Conservation (phyloP, 2,797 vertebrate species). For the Girardinus metallicus region DNA sequence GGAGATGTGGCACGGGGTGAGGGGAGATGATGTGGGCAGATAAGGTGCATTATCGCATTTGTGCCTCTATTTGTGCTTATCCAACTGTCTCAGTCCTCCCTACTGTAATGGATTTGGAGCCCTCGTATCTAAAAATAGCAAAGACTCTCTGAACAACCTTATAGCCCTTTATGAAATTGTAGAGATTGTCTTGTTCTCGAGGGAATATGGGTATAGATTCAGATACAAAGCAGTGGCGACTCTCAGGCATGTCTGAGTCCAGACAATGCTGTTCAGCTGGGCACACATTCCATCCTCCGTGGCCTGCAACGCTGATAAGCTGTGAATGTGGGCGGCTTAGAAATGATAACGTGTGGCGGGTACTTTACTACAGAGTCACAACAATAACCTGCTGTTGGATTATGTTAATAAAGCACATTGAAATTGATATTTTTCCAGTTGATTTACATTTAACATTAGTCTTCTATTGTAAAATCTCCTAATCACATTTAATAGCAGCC, state of each 20-base stretch:
- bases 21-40: slow-evolving; percentile 65
- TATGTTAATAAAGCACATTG: slow-evolving; percentile 10
- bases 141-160: slow-evolving; percentile 68
- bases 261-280: slow-evolving; percentile 69
- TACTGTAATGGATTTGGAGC: slow-evolving; percentile 74
- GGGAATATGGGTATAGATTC: slow-evolving; percentile 58
- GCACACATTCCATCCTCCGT: slow-evolving; percentile 67
- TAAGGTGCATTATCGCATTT: slow-evolving; percentile 72
- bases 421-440: slow-evolving; percentile 15
- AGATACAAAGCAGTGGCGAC: slow-evolving; percentile 69
- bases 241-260: slow-evolving; percentile 62
- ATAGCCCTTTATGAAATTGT: slow-evolving; percentile 61
- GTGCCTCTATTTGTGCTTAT: slow-evolving; percentile 70
- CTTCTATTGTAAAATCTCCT: slow-evolving; percentile 22
- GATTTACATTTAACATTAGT: slow-evolving; percentile 24
- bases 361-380: slow-evolving; percentile 37
- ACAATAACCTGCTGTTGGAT: slow-evolving; percentile 37
- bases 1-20: slow-evolving; percentile 34
- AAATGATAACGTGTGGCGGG: slow-evolving; percentile 51
- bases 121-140: slow-evolving; percentile 76
- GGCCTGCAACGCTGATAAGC: slow-evolving; percentile 69
- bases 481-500: slow-evolving; percentile 32
- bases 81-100: slow-evolving; percentile 68
- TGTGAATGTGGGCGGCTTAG: slow-evolving; percentile 61
- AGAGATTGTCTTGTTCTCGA: slow-evolving; percentile 59